Evolutionary conservation across 2,888 invertebrate genomes (phyloP).

Genomic region (Catocala fraxini): DNA sequence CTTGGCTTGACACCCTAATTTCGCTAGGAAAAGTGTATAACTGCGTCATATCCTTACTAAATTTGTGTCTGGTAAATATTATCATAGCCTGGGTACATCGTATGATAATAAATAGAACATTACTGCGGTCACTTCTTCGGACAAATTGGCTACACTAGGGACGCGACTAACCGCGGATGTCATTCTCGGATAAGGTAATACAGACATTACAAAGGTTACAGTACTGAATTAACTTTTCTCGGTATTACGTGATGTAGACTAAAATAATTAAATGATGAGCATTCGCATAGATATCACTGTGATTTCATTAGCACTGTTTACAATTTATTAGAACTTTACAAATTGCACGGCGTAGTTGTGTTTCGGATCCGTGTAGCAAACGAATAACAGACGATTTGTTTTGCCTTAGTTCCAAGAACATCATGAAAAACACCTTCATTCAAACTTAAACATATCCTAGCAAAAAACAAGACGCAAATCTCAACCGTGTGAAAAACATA

Average conservation of each 20-base stretch:
- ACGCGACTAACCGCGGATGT: constrained; percentile 19
- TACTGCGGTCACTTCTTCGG: constrained; percentile 41
- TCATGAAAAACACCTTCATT: constrained; percentile 16
- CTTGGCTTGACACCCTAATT: not conserved
- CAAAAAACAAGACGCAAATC: constrained; percentile 1
- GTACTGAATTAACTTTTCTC: too few species aligned
- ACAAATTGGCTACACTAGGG: constrained; percentile 40
- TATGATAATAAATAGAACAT: constrained; percentile 48
- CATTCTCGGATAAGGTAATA: too few species aligned
- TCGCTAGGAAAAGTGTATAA: constrained; percentile 12
- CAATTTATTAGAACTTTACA: not conserved
- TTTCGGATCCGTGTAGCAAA: not conserved
- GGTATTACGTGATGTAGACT: too few species aligned
- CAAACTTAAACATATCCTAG: constrained; percentile 4
- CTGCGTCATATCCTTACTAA: constrained; percentile 32
- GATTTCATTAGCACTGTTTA: too few species aligned
- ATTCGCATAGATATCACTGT: too few species aligned
- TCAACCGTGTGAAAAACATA: constrained; percentile 3
- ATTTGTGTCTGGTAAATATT: constrained; percentile 45
- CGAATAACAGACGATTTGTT: constrained; percentile 5
- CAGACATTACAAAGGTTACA: too few species aligned
- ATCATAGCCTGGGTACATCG: constrained; percentile 19
- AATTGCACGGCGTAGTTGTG: not conserved
- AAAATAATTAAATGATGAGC: too few species aligned
- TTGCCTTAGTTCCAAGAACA: constrained; percentile 22